phyloP scores from a whole-genome alignment of 2,797 vertebrate species.

The Hydrolagus colliei region DNA sequence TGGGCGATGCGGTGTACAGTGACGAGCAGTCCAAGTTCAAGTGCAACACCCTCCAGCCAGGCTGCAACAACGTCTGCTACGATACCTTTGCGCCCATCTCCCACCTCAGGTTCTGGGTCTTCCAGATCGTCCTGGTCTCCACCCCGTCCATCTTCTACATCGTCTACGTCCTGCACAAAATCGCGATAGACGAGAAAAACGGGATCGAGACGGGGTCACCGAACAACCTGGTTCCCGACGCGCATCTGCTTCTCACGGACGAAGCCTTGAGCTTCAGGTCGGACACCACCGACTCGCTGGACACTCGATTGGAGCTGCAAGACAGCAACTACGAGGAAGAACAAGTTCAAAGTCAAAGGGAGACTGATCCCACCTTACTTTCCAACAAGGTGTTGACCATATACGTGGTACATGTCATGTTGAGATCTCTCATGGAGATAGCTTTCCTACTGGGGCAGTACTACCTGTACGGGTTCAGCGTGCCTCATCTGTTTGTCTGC shows the following conservation, averaged over 20 bases:
- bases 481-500: conserved; percentile 54
- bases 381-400: conserved; percentile 51
- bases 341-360: neutral
- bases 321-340: conserved; percentile 37
- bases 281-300: conserved; percentile 18
- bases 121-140: conserved; percentile 59
- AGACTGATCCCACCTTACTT: conserved; percentile 45
- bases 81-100: conserved; percentile 54
- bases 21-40: conserved; percentile 58
- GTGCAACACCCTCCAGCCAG: conserved; percentile 58
- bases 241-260: conserved; percentile 35
- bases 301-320: conserved; percentile 40
- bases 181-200: conserved; percentile 53
- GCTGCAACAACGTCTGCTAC: conserved; percentile 57
- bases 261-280: conserved; percentile 33
- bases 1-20: conserved; percentile 54
- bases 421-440: conserved; percentile 54
- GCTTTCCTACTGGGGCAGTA: conserved; percentile 56
- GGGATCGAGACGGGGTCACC: conserved; percentile 34
- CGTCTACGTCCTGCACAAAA: conserved; percentile 55
- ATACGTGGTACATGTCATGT: conserved; percentile 53
- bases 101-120: conserved; percentile 61
- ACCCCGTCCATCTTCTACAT: conserved; percentile 56
- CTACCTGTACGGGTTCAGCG: conserved; percentile 58
- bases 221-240: neutral